phyloP scores from a whole-genome alignment of 1,140 invertebrate species.

The Augochlora pura region DNA sequence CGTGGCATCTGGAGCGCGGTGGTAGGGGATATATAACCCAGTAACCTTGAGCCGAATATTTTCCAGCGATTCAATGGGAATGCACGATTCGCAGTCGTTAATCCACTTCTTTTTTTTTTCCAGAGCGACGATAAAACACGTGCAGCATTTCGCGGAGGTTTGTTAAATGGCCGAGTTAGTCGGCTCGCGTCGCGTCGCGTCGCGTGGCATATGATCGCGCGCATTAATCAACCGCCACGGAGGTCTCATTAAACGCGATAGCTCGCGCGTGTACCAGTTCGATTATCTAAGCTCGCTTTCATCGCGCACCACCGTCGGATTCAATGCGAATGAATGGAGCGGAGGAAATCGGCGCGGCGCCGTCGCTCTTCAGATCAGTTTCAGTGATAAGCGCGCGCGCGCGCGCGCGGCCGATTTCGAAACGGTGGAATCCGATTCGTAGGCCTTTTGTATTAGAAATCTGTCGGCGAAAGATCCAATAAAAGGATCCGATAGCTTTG shows the following conservation, averaged over 20 bases:
- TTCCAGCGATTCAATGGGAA: neutral
- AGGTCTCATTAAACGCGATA: conserved; percentile 3
- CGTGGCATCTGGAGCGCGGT: neutral
- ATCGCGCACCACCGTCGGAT: conserved; percentile 22
- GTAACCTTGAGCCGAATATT: neutral
- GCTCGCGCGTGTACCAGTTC: neutral
- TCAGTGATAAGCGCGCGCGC: neutral
- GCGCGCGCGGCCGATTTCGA: neutral
- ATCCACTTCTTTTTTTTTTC: too few relatives aligned
- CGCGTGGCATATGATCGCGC: neutral
- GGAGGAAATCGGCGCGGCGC: neutral
- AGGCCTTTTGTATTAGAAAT: neutral
- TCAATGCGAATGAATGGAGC: neutral
- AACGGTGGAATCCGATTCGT: neutral
- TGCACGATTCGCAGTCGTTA: neutral
- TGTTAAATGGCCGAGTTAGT: too few relatives aligned
- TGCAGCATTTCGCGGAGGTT: neutral
- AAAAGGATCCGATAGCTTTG: too few relatives aligned
- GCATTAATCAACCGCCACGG: neutral
- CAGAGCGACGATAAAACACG: neutral
- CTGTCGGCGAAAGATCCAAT: too few relatives aligned
- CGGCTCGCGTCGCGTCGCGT: too few relatives aligned
- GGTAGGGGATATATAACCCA: neutral
- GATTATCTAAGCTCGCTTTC: conserved; percentile 28
- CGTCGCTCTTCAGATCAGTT: neutral